Evolutionary conservation across 2,113 vertebrate genomes (phyloP), one percentile per base, ranked within the genome.

Genomic region (Hyperopisus bebe): DNA sequence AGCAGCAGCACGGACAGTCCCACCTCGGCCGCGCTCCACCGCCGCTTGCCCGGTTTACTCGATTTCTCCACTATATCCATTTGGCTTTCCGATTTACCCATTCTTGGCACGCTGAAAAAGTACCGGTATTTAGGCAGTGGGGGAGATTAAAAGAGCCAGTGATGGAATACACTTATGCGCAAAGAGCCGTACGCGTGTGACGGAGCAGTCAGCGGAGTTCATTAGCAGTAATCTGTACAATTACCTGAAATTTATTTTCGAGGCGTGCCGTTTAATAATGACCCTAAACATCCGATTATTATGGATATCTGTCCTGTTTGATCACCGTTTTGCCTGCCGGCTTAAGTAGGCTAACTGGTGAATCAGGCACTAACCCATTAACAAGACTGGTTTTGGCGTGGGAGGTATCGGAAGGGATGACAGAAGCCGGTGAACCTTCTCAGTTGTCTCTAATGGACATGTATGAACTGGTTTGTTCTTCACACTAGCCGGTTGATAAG

Each of bases 1-100:
- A 97, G 95, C 94, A 97, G 94, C 92, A 98, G 91, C 55, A 98
- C 95, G 0, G 97, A 95, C 92, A 99, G 94, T 86, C 95, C 94
- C 35, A 97, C 93, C 89, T 97, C 97, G 91, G 96, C 94, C 74
- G 95, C 91, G 90, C 95, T 96, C 95, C 96, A 97, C 87, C 93
- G 95, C 92, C 94, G 96, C 94, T 93, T 97, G 87, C 94, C 95
- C 0, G 95, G 82, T 93, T 94, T 96, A 89, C 94, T 93, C 24
- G 97, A 96, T 95, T 96, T 97, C 95, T 98, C 97, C 96, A 97
- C 97, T 93, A 97, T 97, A 92, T 97, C 97, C 97, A 96, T 96
- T 74, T 98, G 97, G 90, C 97, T 97, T 94, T 97, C 97, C 0
- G 97, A 97, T 95, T 98, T 97, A 94, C 97, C 97, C 97, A 98